A percentile compares a stretch with the other conserved stretches of the same genome.
Conservation (phyloP, 2,888 invertebrate genomes). For the Drosophila recens region DNA sequence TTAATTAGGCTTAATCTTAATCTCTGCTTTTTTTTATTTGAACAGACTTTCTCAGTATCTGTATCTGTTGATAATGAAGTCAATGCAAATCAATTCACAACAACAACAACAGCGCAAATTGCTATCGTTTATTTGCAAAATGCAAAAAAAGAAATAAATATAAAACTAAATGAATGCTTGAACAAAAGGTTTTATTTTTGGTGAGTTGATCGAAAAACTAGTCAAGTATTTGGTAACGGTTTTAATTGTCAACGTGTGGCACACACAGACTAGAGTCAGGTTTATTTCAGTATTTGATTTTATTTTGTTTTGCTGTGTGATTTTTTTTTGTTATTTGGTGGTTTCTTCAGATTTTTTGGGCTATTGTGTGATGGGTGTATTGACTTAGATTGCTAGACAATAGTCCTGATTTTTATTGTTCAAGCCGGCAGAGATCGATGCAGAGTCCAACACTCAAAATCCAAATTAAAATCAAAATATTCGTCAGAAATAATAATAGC, state of each 20-base stretch:
- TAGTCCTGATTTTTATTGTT: conserved; percentile 76
- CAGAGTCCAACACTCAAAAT: conserved; percentile 11
- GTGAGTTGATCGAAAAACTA: conserved; percentile 31
- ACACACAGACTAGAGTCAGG: conserved; percentile 21
- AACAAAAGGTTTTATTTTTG: conserved; percentile 36
- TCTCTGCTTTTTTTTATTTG: neutral
- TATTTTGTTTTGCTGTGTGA: conserved; percentile 14
- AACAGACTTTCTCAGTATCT: conserved; percentile 41
- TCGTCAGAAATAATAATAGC: conserved; percentile 60
- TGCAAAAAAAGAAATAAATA: conserved; percentile 24
- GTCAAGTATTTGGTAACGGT: conserved; percentile 72
- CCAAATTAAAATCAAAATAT: conserved; percentile 17
- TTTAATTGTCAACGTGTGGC: conserved; percentile 63
- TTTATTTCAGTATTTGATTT: conserved; percentile 1
- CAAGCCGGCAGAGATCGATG: conserved; percentile 11
- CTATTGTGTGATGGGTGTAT: conserved; percentile 61
- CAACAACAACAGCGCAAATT: conserved; percentile 18
- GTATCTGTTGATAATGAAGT: conserved; percentile 8
- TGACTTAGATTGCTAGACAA: conserved; percentile 71
- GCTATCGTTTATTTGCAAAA: conserved; percentile 30
- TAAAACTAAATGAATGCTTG: conserved; percentile 44
- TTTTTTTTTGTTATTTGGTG: conserved; percentile 1
- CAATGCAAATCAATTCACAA: conserved; percentile 35
- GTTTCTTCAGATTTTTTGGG: conserved; percentile 20
- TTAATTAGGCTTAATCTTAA: neutral